Base-by-base conservation (phyloP, 2,113 vertebrate species). In the Perognathus longimembris region DNA sequence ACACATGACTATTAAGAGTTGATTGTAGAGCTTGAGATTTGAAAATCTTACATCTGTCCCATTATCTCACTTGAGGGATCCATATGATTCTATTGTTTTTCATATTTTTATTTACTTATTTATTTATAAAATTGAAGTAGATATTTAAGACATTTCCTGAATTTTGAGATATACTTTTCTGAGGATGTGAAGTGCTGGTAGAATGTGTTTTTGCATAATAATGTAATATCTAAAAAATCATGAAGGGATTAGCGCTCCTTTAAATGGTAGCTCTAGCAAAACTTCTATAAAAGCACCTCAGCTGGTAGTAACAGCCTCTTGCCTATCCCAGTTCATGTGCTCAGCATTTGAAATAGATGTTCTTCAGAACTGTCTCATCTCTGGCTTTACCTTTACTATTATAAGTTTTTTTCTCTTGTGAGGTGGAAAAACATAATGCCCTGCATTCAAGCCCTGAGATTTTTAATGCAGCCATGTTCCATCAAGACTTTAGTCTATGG, bases 331-430 rank as follows among this genome's bases (percentile, higher is more conserved):
- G 45, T 75, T 80, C 63, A 36, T 84, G 54, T 91, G 84, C 77
- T 83, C 71, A 85, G 91, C 80, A 73, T 92, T 88, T 82, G 74
- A 93, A 96, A 24, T 81, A 91, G 90, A 22, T 77, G 12, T 45
- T 76, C 81, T 91, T 93, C 74, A 89, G 64, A 86, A 74, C 70
- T 45, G 12, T 89, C 34, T 85, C 38, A 34, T 89, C n/a, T 45
- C 83, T 84, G n/a, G 36, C 70, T 40, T 42, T 75, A 64, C 70
- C 78, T 54, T 77, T 59, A 30, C 70, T 77, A 2, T 59, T 85
- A 63, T 36, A 76, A 87, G 70, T 85, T 38, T 85, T 69, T 30
- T 67, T 64, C 24, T 89, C 38, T 54, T 70, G 24, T 84, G 54
- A 79, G 59, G 42, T 54, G 78, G 59, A 73, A 66, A 50, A 15